Evolutionary conservation across 2,797 vertebrate species (phyloP), one percentile per base, ranked within the genome.

Genomic region (Gobionotothen gibberifrons): DNA sequence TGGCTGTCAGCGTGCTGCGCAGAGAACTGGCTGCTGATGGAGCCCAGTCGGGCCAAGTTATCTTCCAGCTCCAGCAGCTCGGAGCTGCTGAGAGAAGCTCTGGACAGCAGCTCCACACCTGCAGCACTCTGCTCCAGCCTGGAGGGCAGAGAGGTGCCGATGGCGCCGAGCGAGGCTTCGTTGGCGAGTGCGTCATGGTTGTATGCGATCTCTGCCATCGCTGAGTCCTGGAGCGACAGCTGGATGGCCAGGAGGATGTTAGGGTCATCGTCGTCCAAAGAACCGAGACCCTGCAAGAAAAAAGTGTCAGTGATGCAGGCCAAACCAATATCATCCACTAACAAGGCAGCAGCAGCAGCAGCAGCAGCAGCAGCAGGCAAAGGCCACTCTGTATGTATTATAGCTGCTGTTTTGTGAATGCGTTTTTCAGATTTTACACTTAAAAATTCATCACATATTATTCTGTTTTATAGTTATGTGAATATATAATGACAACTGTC

Each of bases 201-300:
- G 82, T 96, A 95, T 52, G 42, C 63, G 3, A 93, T 93, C 14
- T 93, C 88, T 14, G 91, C 87, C 85, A 98, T 93, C 42, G 96
- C 96, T 3, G 97, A 97, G 83, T 99, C 98, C 90, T 99, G 98
- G 79, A 99, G 93, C 22, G 98, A 99, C 69, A 99, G 93, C 92
- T 99, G 98, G 86, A 99, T 99, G 83, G 98, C 98, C 81, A 99
- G 91, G n/a, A 99, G 94, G 84, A 99, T 98, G 93, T 99, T 99
- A 42, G 98, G 97, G 85, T 99, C 98, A 19, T 99, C 98, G 69
- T 99, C 98, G 81, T 99, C 98, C 90, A 99, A 88, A 74, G 97
- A 99, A 84, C 96, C 96, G 60, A 96, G 93, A 89, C 95, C 96
- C 97, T 96, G 88, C 5, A 63, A 88, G 32, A 65, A 43, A 59